Percentiles rank a stretch among this genome's conserved stretches.
Evolutionary conservation across 1,140 invertebrate genomes (phyloP).

Genomic region (Drosophila ercepeae): DNA sequence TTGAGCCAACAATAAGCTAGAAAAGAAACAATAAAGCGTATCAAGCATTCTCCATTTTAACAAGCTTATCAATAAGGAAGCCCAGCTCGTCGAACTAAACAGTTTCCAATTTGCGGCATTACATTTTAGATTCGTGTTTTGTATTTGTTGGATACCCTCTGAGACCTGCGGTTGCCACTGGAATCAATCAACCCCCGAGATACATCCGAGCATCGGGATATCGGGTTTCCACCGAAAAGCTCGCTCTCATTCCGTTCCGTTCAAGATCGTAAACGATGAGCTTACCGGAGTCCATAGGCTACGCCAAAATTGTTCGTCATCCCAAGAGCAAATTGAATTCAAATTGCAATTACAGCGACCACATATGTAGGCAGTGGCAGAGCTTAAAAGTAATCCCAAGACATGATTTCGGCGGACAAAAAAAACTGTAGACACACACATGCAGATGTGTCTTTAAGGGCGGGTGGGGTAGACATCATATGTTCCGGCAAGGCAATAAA

Average conservation of each 20-base stretch:
- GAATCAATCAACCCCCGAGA: constrained; percentile 22
- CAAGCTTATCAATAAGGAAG: constrained; percentile 15
- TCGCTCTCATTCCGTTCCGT: constrained; percentile 1
- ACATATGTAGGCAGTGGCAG: constrained; percentile 39
- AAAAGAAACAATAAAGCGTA: not conserved
- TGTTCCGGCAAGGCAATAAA: constrained; percentile 76
- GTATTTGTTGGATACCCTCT: not conserved
- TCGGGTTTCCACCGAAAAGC: constrained; percentile 38
- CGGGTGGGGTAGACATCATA: constrained; percentile 66
- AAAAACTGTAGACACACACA: constrained; percentile 15
- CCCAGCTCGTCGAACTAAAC: constrained; percentile 4
- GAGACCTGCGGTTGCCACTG: constrained; percentile 29
- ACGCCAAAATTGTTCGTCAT: constrained; percentile 3
- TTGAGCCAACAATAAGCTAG: not conserved
- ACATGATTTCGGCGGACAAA: constrained; percentile 16
- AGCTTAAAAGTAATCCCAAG: constrained; percentile 63
- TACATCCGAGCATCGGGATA: constrained; percentile 1
- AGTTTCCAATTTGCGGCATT: constrained; percentile 30
- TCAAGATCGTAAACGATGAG: constrained; percentile 49
- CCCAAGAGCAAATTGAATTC: constrained; percentile 40
- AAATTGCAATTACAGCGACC: constrained; percentile 54
- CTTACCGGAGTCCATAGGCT: constrained; percentile 8
- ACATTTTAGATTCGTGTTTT: not conserved
- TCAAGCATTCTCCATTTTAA: not conserved
- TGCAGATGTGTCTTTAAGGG: constrained; percentile 5